Evolutionary conservation across 2,113 vertebrate genomes (phyloP), one percentile per base, ranked within the genome.

Genomic region (Calcarius ornatus): DNA sequence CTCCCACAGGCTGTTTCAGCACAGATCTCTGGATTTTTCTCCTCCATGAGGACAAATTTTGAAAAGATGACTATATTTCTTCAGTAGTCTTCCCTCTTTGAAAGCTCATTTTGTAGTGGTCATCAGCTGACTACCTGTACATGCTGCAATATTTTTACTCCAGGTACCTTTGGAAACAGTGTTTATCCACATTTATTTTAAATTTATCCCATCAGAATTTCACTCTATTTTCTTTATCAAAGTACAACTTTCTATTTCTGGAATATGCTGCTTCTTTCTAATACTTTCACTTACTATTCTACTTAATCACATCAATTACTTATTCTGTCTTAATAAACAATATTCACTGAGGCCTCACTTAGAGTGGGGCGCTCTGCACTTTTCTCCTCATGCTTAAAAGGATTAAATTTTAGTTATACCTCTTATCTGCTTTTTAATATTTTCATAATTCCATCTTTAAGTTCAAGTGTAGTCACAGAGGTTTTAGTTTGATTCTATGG

Each of bases 51-150:
- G 3, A 37, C 2, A 38, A 37, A 13, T 57, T 43, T 16, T 0
- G 30, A 31, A 40, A 45, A 63, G 65, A 37, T 6, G 27, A 22
- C 10, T 57, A 3, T 2, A 10, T 54, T 48, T 59, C 20, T 37
- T 77, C 22, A 43, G 2, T 7, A 40, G 24, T 22, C 27, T 79
- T 90, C 3, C 7, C 6, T 68, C 4, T 86, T 77, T 37, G n/a
- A 48, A 68, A 7, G 9, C 11, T 68, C 27, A 3, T 68, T 81
- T 93, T 42, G 18, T 48, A 13, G 20, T 35, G 10, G 7, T 35
- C 18, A 64, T 68, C n/a, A 64, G 8, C 27, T 72, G 24, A 5
- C 33, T 40, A 3, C 1, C 0, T 2, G 3, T 51, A 30, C 12
- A 59, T 14, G 15, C 10, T 54, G 15, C 43, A 33, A 24, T 47